These are phyloP conservation scores for Potorous gilbertii DNA, from an alignment of 2,797 vertebrate species.

Conservation along the genomic window DNA sequence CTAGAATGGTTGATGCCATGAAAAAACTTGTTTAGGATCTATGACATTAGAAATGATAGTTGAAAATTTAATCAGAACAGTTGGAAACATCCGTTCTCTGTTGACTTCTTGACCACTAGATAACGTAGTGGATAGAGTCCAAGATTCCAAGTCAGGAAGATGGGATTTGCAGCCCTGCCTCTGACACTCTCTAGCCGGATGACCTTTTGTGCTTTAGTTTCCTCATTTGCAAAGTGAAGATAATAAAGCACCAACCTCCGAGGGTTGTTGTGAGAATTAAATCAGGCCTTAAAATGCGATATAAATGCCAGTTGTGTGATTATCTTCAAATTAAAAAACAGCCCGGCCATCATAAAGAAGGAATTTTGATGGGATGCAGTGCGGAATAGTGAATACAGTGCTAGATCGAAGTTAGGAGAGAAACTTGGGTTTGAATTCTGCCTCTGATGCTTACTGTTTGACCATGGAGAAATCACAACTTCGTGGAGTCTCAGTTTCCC, in stretches of 20 bases:
- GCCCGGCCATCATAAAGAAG: neutral
- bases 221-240: neutral
- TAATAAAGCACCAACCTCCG: neutral
- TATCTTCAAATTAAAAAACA: neutral
- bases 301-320: neutral
- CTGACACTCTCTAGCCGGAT: neutral
- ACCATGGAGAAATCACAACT: neutral
- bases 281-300: neutral
- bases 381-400: neutral
- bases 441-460: neutral
- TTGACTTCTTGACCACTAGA: neutral
- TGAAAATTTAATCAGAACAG: conserved; percentile 36
- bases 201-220: neutral
- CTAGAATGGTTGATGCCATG: neutral
- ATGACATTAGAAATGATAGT: conserved; percentile 11
- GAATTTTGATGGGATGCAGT: neutral
- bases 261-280: neutral
- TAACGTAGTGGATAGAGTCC: neutral
- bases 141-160: neutral
- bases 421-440: neutral
- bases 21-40: conserved; percentile 17
- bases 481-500: neutral
- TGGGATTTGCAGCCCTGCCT: neutral
- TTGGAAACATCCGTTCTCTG: conserved; percentile 51
- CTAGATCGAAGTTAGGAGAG: neutral